phyloP scores from a whole-genome alignment of 1,140 invertebrate genomes.

The honey bee (Apis mellifera) region Amel_HAv3.1 CM009934.2:7508001-7508500 shows the following conservation, averaged over 20 bases:
- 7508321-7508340: constrained; percentile 38
- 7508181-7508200: background rate
- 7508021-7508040: constrained; percentile 68
- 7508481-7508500: background rate
- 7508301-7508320: background rate
- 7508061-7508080: constrained; percentile 68
- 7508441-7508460: constrained; percentile 16
- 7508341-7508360: constrained; percentile 42
- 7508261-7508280: constrained; percentile 1
- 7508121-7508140: constrained; percentile 23
- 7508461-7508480: no score
- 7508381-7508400: constrained; percentile 53
- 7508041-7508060: constrained; percentile 71
- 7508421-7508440: constrained; percentile 64
- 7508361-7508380: constrained; percentile 54
- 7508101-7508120: constrained; percentile 74
- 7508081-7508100: constrained; percentile 66
- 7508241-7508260: constrained; percentile 6
- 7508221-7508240: constrained; percentile 21
- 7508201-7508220: constrained; percentile 12
- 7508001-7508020: constrained; percentile 35
- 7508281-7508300: constrained; percentile 40
- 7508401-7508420: background rate
- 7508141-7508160: background rate
- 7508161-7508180: background rate